Base-by-base conservation (phyloP, 2,113 vertebrate genomes). In the Lagenorhynchus albirostris region DNA sequence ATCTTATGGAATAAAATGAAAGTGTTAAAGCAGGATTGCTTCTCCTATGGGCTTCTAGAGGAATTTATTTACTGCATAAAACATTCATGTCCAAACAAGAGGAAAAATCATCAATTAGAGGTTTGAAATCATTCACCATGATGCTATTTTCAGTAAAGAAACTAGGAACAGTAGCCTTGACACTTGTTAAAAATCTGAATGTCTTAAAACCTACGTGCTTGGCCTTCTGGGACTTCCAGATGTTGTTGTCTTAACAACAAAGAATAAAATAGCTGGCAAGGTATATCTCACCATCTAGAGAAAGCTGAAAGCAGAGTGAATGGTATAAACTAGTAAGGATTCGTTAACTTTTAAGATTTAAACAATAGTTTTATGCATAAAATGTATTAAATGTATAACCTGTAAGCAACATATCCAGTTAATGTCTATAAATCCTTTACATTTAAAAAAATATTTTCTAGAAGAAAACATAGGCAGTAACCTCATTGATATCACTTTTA, bases 1-100 rank as follows among this genome's bases (percentile, higher is more conserved):
- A 89, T 81, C 20, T 71, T 86, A 74, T 60, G 20, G 33, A 96
- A 92, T 90, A 96, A 92, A 95, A 95, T 94, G 68, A n/a, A 92
- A 82, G 36, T 84, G 50, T 50, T 76, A 94, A 83, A 82, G 18
- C 58, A 87, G 9, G 9, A 41, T 65, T 77, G 5, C 31, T 94
- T 91, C 25, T 68, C 18, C 25, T 85, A 4, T 60, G 67, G 23
- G 33, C 2, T 50, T 91, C 95, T 89, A 88, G 23, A 93, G 9
- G n/a, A 73, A 81, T 82, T 92, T 63, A 53, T 50, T 71, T 86
- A 33, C 53, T 90, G 18, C 23, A 65, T 33, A 76, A 91, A 96
- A 76, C 20, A 60, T 71, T 96, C 73, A 83, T 92, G 50, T 86
- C n/a, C 80, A 97, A 91, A 95, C 41, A 97, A 91, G 25, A 83